Conservation (phyloP, 2,888 invertebrate species). For the Phortica okadai region DNA sequence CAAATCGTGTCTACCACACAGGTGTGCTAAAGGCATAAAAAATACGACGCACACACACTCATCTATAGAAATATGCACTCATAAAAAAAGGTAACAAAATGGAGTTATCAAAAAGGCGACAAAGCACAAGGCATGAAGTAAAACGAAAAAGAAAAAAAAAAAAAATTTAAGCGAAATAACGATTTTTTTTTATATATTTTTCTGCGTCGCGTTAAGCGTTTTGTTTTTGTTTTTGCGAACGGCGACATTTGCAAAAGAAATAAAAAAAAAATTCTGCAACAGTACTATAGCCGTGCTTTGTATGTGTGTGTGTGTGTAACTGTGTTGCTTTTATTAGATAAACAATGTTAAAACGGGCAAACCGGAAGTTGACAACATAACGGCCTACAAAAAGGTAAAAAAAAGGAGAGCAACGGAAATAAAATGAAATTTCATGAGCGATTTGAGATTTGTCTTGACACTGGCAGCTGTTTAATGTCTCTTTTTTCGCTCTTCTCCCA, state of each 20-base stretch:
- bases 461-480: background rate
- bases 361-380: constrained; percentile 21
- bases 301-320: constrained; percentile 7
- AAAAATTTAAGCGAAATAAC: background rate
- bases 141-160: constrained; percentile 39
- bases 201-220: background rate
- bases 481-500: background rate
- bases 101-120: constrained; percentile 33
- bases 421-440: constrained; percentile 7
- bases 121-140: constrained; percentile 46
- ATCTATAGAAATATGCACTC: background rate
- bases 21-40: background rate
- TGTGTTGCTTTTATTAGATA: constrained; percentile 59
- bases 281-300: constrained; percentile 36
- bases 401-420: background rate
- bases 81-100: constrained; percentile 32
- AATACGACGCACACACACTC: background rate
- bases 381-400: background rate
- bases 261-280: constrained; percentile 60
- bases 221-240: background rate
- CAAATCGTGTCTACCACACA: no score
- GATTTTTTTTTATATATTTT: constrained; percentile 17
- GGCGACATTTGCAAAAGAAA: constrained; percentile 50
- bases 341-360: constrained; percentile 50
- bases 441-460: constrained; percentile 4